Base-by-base conservation (phyloP, 2,113 vertebrate species). In the Takifugu bimaculatus region DNA sequence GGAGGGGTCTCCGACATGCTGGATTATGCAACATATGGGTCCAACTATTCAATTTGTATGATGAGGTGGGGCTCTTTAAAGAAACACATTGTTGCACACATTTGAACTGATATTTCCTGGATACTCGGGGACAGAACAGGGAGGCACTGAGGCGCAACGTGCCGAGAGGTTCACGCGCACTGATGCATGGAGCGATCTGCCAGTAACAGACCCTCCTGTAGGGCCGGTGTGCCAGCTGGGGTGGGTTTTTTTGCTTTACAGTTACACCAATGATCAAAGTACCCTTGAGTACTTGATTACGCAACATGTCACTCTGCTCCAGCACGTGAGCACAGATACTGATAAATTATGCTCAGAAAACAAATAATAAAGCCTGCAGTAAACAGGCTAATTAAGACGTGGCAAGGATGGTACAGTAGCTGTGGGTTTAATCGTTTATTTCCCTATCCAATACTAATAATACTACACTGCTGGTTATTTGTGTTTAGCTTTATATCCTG, bases 131-230 rank as follows among this genome's bases (percentile, higher is more conserved):
- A 39, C 35, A 39, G 35, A 39, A 39, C 7, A 39, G 35, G 2
- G 9, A 39, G 9, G 58, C 55, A 64, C 4, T 54, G 32, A 54
- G 13, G 59, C 43, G 15, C 28, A 28, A 54, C 52, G 57, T 67
- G 15, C 56, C 51, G 10, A 10, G 2, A 39, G 28, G 53, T 62
- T 78, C 75, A 82, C 54, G 26, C 82, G 74, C 49, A 15, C 20
- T 45, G 50, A 25, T 2, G 25, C 58, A 65, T 20, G 64, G 35
- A 55, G 39, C 20, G 20, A 20, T 20, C 20, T 20, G 20, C 20
- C 20, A 20, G 20, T 20, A 20, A 20, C 35, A 68, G 13, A 56
- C 13, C 15, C 52, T 26, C 26, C 50, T 54, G 50, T 60, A 66
- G 54, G 51, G 57, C 35, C 29, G 60, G 44, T 6, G 25, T 13